Percentiles rank a stretch among this genome's conserved stretches.
Conservation (phyloP, 2,797 vertebrate genomes). For the Avahi laniger region DNA sequence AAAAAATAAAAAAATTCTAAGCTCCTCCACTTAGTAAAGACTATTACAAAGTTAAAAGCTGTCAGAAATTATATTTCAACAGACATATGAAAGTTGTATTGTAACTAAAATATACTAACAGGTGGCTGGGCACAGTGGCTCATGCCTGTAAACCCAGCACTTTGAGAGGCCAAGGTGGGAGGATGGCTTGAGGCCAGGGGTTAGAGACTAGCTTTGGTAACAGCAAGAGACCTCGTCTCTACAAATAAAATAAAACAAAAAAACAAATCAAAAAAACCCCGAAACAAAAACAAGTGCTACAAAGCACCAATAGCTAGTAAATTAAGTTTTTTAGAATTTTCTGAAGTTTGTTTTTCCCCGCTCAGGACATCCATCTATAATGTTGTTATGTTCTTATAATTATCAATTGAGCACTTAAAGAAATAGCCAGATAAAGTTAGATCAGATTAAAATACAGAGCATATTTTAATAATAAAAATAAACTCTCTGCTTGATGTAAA, state of each 20-base stretch:
- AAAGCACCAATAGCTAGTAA: background rate
- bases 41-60: background rate
- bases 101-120: conserved; percentile 13
- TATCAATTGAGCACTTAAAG: conserved; percentile 12
- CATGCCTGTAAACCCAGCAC: background rate
- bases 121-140: background rate
- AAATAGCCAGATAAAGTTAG: conserved; percentile 17
- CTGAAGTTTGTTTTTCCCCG: background rate
- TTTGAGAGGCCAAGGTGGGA: background rate
- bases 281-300: background rate
- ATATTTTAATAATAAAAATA: conserved; percentile 38
- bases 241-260: background rate
- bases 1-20: background rate
- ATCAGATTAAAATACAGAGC: background rate
- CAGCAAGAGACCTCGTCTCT: background rate
- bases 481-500: background rate
- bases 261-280: background rate
- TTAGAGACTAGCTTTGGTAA: background rate
- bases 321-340: conserved; percentile 21
- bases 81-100: background rate
- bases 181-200: background rate
- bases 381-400: background rate
- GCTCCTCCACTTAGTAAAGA: background rate
- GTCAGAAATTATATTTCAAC: conserved; percentile 25
- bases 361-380: background rate